A percentile compares a stretch with the other conserved stretches of the same genome.
Conservation (phyloP, 1,140 invertebrate genomes). For the Drosophila lacteicornis region DNA sequence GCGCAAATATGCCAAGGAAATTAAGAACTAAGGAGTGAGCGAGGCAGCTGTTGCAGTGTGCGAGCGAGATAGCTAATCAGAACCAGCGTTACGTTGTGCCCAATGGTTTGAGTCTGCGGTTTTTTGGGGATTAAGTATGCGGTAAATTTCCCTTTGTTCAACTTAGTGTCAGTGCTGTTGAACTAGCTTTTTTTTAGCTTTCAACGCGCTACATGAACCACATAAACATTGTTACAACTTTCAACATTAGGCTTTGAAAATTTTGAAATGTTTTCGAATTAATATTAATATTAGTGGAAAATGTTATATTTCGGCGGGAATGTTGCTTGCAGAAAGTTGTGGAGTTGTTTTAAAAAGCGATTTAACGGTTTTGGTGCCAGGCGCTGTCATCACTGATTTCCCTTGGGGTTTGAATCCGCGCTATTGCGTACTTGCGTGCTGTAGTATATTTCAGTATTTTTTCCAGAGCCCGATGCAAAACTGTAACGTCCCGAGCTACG, state of each 20-base stretch:
- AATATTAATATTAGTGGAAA: not conserved
- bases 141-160: not conserved
- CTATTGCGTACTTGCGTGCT: not conserved
- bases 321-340: no score
- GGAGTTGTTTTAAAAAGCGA: not conserved
- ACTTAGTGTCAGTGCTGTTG: not conserved
- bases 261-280: not conserved
- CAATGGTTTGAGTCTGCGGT: not conserved
- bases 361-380: not conserved
- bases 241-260: not conserved
- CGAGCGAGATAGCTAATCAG: slow-evolving; percentile 8
- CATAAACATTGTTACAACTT: not conserved
- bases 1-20: slow-evolving; percentile 34
- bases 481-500: not conserved
- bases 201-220: not conserved
- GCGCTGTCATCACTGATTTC: not conserved
- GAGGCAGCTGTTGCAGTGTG: slow-evolving; percentile 35
- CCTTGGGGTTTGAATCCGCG: not conserved
- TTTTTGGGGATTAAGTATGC: no score
- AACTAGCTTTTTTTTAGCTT: not conserved
- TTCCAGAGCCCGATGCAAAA: slow-evolving; percentile 13
- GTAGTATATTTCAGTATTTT: slow-evolving; percentile 3
- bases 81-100: slow-evolving; percentile 2
- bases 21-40: slow-evolving; percentile 39
- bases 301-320: not conserved